These are phyloP conservation scores for Cephalotes varians DNA, from an alignment of 2,888 invertebrate genomes.

Conservation along the genomic window DNA sequence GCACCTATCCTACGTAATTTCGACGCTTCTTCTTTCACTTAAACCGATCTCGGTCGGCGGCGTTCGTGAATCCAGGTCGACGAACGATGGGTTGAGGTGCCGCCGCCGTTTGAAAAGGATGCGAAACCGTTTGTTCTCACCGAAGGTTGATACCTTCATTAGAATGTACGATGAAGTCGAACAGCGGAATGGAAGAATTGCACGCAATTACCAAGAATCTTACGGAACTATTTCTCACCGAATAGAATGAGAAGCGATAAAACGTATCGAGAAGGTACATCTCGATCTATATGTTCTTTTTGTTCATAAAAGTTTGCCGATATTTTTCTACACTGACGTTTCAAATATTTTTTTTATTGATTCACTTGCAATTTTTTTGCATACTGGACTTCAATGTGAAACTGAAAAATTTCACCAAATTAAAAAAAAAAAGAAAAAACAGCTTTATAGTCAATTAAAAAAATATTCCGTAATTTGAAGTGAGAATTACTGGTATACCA, in stretches of 20 bases:
- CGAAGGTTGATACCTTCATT: conserved; percentile 60
- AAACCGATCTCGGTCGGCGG: conserved; percentile 53
- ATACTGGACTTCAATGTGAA: not conserved
- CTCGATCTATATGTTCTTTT: not conserved
- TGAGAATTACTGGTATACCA: conserved; percentile 14
- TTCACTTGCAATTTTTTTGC: conserved; percentile 6
- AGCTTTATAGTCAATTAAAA: conserved; percentile 26
- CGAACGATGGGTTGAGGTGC: conserved; percentile 31
- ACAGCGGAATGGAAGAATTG: conserved; percentile 47
- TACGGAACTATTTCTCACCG: conserved; percentile 34
- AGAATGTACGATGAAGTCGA: conserved; percentile 54
- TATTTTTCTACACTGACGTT: not conserved
- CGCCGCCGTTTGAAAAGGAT: conserved; percentile 49
- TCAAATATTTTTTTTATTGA: not conserved
- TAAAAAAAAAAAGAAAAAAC: not conserved
- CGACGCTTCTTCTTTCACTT: conserved; percentile 61
- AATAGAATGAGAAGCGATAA: conserved; percentile 32
- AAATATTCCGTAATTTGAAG: conserved; percentile 16
- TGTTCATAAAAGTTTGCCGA: not conserved
- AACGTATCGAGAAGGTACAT: conserved; percentile 31
- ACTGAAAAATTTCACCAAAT: conserved; percentile 5
- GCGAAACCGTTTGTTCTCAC: conserved; percentile 62
- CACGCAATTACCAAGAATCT: conserved; percentile 40
- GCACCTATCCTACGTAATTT: conserved; percentile 59
- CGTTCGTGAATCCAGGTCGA: conserved; percentile 53